Evolutionary conservation across 2,888 invertebrate genomes (phyloP).

Genomic region (Platerodrilus igneus): DNA sequence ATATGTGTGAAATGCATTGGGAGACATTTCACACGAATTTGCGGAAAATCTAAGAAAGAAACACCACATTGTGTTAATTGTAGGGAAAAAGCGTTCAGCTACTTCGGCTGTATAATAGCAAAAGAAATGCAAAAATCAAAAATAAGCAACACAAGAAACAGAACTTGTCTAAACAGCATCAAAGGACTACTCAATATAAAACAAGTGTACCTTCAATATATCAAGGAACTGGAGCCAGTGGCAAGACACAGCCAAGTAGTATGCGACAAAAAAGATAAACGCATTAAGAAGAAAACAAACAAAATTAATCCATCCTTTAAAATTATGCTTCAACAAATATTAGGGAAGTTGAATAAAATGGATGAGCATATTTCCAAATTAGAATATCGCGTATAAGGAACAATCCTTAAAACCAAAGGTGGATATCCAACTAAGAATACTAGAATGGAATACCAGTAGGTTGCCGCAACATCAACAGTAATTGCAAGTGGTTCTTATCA

Average conservation of each 20-base stretch:
- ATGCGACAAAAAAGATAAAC: not conserved
- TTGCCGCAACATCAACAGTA: conserved; percentile 23
- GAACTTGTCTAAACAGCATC: conserved; percentile 9
- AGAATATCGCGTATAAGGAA: conserved; percentile 17
- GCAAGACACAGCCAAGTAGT: not conserved
- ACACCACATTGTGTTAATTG: conserved; percentile 9
- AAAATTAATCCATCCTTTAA: conserved; percentile 4
- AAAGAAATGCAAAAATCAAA: no score
- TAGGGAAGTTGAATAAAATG: conserved; percentile 14
- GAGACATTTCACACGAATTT: conserved; percentile 8
- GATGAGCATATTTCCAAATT: conserved; percentile 12
- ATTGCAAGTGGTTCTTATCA: conserved; percentile 18
- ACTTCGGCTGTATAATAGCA: no score
- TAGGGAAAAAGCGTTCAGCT: conserved; percentile 11
- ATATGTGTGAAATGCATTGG: conserved; percentile 21
- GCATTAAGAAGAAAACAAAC: no score
- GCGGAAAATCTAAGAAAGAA: conserved; percentile 4
- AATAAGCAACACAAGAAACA: conserved; percentile 1
- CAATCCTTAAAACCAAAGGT: conserved; percentile 16
- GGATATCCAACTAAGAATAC: conserved; percentile 14
- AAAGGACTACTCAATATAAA: conserved; percentile 3
- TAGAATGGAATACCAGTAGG: conserved; percentile 24
- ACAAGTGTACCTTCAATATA: not conserved
- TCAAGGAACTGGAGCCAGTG: no score
- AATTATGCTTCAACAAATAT: conserved; percentile 7